A percentile compares a stretch with the other conserved stretches of the same genome.
phyloP scores from a whole-genome alignment of 2,888 invertebrate species.

The Tanypteryx hageni region DNA sequence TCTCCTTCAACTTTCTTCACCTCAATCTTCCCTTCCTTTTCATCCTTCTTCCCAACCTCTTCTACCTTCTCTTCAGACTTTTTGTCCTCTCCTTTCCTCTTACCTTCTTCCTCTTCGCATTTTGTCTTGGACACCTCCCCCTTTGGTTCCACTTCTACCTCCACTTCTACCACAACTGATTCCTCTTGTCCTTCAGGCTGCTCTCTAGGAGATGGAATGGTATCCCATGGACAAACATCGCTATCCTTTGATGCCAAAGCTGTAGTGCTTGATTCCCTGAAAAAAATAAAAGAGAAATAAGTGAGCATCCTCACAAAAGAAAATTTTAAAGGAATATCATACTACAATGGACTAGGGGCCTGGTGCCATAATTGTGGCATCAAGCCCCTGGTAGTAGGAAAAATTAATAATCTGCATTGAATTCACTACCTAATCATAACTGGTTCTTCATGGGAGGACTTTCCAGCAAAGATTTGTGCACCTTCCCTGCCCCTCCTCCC shows the following conservation, averaged over 20 bases:
- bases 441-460: too few species aligned
- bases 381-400: too few species aligned
- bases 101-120: conserved; percentile 19
- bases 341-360: too few species aligned
- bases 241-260: conserved; percentile 72
- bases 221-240: conserved; percentile 70
- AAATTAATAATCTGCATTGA: too few species aligned
- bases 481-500: too few species aligned
- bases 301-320: background rate
- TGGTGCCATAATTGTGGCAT: too few species aligned
- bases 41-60: background rate
- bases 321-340: too few species aligned
- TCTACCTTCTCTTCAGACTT: background rate
- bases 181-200: conserved; percentile 65
- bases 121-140: conserved; percentile 6
- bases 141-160: conserved; percentile 68
- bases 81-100: conserved; percentile 4
- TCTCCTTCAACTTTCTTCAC: background rate
- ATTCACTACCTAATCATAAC: too few species aligned
- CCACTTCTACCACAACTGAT: conserved; percentile 70
- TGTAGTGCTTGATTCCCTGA: conserved; percentile 67
- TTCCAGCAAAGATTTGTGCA: too few species aligned
- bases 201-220: conserved; percentile 67
- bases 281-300: conserved; percentile 8
- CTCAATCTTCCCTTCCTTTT: background rate